Percentiles rank a stretch among this genome's conserved stretches.
Evolutionary conservation across 2,113 vertebrate genomes (phyloP).

Genomic region (Gobius niger): DNA sequence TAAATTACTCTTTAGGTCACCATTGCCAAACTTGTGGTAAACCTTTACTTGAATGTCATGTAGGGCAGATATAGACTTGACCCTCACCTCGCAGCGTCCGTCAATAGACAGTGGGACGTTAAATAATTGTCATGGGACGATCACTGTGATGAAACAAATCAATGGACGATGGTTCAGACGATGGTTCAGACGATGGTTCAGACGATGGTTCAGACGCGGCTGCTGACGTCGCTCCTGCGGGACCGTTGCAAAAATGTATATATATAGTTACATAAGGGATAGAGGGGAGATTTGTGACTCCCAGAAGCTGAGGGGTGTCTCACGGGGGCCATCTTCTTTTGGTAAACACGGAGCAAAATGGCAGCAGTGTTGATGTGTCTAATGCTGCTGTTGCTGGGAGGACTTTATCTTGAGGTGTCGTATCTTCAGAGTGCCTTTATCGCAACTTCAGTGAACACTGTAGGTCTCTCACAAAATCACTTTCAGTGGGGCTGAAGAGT

Average conservation of each 20-base stretch:
- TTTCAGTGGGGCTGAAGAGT: no score
- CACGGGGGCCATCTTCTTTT: constrained; percentile 36
- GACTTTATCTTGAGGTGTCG: neutral
- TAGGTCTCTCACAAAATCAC: no score
- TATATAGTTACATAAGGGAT: constrained; percentile 16
- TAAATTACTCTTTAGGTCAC: neutral
- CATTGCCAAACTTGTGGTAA: neutral
- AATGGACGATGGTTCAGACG: constrained; percentile 54
- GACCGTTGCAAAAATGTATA: constrained; percentile 17
- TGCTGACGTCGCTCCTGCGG: constrained; percentile 49
- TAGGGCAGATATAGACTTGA: constrained; percentile 46
- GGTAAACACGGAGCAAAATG: constrained; percentile 14
- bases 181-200: constrained; percentile 29
- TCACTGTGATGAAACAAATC: constrained; percentile 67
- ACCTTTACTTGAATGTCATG: constrained; percentile 11
- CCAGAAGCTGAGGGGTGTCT: constrained; percentile 35
- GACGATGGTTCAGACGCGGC: constrained; percentile 35
- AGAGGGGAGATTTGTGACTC: constrained; percentile 46
- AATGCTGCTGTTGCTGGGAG: neutral
- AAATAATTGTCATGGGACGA: constrained; percentile 71
- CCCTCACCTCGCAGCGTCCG: constrained; percentile 43
- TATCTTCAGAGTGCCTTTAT: neutral
- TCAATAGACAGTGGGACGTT: constrained; percentile 64
- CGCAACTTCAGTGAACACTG: no score
- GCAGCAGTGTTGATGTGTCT: neutral